These are phyloP conservation scores for Anaspis maculata DNA, from an alignment of 2,888 invertebrate genomes.

Conservation along the genomic window DNA sequence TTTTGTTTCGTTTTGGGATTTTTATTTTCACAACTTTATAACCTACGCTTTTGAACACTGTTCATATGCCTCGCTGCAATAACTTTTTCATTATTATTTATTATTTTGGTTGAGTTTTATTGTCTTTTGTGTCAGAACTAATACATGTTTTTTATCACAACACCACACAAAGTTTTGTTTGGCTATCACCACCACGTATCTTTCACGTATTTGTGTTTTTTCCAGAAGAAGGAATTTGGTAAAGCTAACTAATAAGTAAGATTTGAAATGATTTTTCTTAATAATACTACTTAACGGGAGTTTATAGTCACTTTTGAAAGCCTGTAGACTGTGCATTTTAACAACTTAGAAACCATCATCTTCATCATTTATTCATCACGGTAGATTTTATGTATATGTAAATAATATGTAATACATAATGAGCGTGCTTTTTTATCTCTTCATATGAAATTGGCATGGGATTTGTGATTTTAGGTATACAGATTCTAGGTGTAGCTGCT, in stretches of 20 bases:
- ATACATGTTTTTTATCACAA: constrained; percentile 16
- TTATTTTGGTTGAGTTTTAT: constrained; percentile 22
- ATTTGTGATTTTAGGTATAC: no score
- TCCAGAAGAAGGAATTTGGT: constrained; percentile 24
- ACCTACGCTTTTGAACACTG: constrained; percentile 6
- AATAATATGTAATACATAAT: not conserved
- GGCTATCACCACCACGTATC: constrained; percentile 22
- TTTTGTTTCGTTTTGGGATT: constrained; percentile 2
- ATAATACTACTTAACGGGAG: no score
- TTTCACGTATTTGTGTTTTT: constrained; percentile 20
- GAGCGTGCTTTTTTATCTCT: constrained; percentile 5
- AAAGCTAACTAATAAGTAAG: constrained; percentile 22
- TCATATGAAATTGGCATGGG: constrained; percentile 5
- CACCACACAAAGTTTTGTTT: constrained; percentile 25
- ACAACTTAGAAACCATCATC: constrained; percentile 8
- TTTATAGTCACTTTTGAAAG: constrained; percentile 26
- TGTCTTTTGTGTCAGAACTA: constrained; percentile 24
- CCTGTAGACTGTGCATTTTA: constrained; percentile 31
- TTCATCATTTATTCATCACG: constrained; percentile 2
- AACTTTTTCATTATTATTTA: constrained; percentile 19
- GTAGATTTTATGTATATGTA: constrained; percentile 5
- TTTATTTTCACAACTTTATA: constrained; percentile 1
- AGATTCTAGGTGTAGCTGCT: no score
- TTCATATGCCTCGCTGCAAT: constrained; percentile 23
- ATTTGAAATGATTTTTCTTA: constrained; percentile 17